A percentile compares a stretch with the other conserved stretches of the same genome.
phyloP scores from a whole-genome alignment of 1,140 invertebrate genomes.

The Drosophila arawakana region DNA sequence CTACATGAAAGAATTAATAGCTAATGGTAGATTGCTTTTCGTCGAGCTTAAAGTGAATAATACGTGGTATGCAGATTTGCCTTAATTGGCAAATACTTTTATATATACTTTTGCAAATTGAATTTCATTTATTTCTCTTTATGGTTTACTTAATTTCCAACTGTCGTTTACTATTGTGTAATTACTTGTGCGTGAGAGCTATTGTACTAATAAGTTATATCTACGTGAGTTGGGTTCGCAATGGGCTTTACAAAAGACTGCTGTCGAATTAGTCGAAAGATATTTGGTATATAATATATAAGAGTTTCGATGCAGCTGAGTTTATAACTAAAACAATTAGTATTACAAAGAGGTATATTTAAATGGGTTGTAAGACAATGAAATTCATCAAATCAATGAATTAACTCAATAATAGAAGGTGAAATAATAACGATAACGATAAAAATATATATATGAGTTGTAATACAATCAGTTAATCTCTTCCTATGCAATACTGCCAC shows the following conservation, averaged over 20 bases:
- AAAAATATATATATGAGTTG: constrained; percentile 7
- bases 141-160: constrained; percentile 14
- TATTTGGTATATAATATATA: constrained; percentile 18
- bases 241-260: constrained; percentile 41
- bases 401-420: constrained; percentile 34
- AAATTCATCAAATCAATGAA: constrained; percentile 15
- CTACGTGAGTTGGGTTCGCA: constrained; percentile 27
- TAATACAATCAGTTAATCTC: background rate
- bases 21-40: constrained; percentile 39
- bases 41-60: constrained; percentile 50
- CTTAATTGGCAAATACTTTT: background rate
- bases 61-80: constrained; percentile 26
- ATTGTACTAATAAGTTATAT: background rate
- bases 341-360: constrained; percentile 16
- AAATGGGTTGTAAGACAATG: constrained; percentile 31
- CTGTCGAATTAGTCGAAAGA: constrained; percentile 46
- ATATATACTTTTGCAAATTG: constrained; percentile 41
- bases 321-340: constrained; percentile 3
- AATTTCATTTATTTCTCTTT: constrained; percentile 7
- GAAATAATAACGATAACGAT: constrained; percentile 19
- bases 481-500: constrained; percentile 22
- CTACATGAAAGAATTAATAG: constrained; percentile 11
- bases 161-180: constrained; percentile 12
- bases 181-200: background rate
- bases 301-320: constrained; percentile 12